These are phyloP conservation scores for Crenuchus spilurus DNA, from an alignment of 2,797 vertebrate species.

Conservation along the genomic window DNA sequence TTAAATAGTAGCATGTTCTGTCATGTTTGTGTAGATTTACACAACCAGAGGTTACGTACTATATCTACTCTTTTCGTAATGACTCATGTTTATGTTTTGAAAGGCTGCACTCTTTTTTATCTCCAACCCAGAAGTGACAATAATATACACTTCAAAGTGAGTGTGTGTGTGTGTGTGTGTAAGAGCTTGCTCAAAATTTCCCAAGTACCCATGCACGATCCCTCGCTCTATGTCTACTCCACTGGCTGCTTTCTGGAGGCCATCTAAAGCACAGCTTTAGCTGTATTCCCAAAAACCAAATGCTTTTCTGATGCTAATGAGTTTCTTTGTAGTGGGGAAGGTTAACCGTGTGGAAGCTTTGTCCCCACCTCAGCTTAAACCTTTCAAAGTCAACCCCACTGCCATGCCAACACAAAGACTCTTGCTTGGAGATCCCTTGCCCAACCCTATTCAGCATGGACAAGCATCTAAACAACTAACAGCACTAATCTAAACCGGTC, in stretches of 20 bases:
- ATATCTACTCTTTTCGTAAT: background rate
- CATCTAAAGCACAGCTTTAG: constrained; percentile 35
- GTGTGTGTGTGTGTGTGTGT: background rate
- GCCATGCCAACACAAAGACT: constrained; percentile 45
- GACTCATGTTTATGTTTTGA: constrained; percentile 10
- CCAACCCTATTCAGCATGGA: constrained; percentile 30
- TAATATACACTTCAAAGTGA: background rate
- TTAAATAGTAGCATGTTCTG: constrained; percentile 49
- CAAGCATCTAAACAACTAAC: constrained; percentile 3
- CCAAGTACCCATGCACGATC: constrained; percentile 37
- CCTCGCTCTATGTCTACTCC: constrained; percentile 1
- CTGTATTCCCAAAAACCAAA: constrained; percentile 30
- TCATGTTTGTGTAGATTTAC: constrained; percentile 39
- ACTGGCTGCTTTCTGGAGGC: constrained; percentile 6
- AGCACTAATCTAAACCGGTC: constrained; percentile 12
- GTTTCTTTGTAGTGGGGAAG: constrained; percentile 40
- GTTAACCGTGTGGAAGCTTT: constrained; percentile 55
- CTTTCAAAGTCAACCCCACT: constrained; percentile 56
- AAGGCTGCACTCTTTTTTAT: background rate
- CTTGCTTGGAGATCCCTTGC: constrained; percentile 14
- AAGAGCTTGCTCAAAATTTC: background rate
- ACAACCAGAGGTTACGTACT: background rate
- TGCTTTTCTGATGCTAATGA: constrained; percentile 60
- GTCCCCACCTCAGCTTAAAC: constrained; percentile 45
- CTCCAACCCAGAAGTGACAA: background rate